Conservation (phyloP, 2,113 vertebrate genomes). For the Amphiprion percula region DNA sequence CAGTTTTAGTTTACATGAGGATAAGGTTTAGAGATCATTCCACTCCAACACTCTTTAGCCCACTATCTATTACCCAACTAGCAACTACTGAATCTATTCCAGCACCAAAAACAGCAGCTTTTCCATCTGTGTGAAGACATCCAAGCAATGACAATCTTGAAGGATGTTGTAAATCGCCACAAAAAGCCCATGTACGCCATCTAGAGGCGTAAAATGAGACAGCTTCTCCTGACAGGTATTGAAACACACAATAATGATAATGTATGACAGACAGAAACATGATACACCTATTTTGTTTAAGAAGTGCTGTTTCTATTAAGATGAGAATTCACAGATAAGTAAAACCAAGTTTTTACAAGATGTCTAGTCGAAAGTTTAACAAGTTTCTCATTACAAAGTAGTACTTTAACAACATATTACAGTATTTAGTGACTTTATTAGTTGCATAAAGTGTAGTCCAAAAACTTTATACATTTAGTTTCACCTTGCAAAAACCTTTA, state of each 20-base stretch:
- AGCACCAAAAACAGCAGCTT: not conserved
- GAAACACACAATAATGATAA: not conserved
- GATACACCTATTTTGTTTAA: not conserved
- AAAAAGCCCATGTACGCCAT: slow-evolving; percentile 39
- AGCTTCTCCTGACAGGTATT: not conserved
- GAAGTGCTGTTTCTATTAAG: slow-evolving; percentile 32
- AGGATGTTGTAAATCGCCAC: not conserved
- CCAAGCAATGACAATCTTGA: not conserved
- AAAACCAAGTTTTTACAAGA: not conserved
- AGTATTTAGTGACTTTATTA: not conserved
- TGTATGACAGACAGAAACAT: not conserved
- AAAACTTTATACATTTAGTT: not conserved
- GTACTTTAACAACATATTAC: not conserved
- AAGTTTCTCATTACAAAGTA: not conserved
- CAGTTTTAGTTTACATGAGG: not conserved
- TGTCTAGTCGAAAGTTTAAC: not conserved
- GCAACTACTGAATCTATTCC: not conserved
- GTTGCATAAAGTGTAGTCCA: not conserved
- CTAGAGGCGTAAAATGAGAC: slow-evolving; percentile 51
- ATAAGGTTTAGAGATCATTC: not conserved
- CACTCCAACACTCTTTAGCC: not conserved
- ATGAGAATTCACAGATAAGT: no score
- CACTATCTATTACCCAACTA: no score
- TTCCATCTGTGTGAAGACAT: not conserved
- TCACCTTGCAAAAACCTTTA: no score